phyloP scores from a whole-genome alignment of 2,888 invertebrate genomes.

The Limnephilus lunatus region DNA sequence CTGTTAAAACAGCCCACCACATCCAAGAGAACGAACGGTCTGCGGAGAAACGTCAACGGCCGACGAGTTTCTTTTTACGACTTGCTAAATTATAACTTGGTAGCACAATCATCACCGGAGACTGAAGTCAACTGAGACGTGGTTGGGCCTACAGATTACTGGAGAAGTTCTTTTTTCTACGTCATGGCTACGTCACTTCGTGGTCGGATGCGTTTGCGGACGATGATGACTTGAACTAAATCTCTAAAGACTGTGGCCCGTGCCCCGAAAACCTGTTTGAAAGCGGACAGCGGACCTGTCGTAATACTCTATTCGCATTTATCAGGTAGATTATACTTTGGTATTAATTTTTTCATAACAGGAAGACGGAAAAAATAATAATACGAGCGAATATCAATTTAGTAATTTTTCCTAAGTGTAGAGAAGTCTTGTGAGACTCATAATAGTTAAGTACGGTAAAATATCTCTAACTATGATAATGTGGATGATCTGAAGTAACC shows the following conservation, averaged over 20 bases:
- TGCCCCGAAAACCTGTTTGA: not conserved
- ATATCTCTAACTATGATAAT: too few relatives aligned
- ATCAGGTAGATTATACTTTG: not conserved
- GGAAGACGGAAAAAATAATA: not conserved
- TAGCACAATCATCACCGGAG: not conserved
- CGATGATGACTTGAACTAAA: not conserved
- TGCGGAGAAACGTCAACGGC: not conserved
- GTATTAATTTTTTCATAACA: not conserved
- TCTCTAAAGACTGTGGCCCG: not conserved
- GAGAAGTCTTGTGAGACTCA: too few relatives aligned
- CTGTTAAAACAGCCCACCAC: not conserved
- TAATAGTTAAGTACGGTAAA: too few relatives aligned
- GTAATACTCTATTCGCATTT: not conserved
- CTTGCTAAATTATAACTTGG: not conserved
- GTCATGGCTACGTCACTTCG: not conserved
- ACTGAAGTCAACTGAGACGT: not conserved
- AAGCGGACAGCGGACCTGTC: not conserved
- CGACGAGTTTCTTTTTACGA: not conserved
- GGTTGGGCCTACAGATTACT: not conserved
- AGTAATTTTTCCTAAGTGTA: too few relatives aligned
- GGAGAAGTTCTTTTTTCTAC: not conserved
- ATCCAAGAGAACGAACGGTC: not conserved
- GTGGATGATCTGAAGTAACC: not conserved
- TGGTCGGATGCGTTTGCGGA: not conserved
- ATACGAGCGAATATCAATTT: too few relatives aligned